phyloP scores from a whole-genome alignment of 35 echinoderm and acorn worm genomes.

The Apostichopus californicus region DNA sequence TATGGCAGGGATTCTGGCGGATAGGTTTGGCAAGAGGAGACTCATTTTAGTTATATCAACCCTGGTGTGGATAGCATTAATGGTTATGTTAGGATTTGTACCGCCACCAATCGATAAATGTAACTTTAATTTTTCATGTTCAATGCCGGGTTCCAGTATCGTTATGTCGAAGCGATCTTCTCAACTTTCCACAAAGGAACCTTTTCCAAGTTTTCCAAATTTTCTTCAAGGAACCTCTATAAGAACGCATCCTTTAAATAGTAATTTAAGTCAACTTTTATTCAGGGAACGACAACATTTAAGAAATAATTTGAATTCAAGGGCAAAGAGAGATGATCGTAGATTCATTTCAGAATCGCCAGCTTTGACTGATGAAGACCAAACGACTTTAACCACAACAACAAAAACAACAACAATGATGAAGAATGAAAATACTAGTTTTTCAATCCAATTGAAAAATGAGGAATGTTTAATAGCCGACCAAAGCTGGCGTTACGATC shows the following conservation, averaged over 20 bases:
- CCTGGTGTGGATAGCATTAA: slow-evolving; percentile 50
- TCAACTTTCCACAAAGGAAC: not conserved
- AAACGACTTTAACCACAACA: not conserved
- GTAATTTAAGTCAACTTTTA: not conserved
- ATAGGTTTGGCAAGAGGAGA: slow-evolving; percentile 55
- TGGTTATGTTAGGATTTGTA: slow-evolving; percentile 63
- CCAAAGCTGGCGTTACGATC: slow-evolving; percentile 70
- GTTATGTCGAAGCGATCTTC: not conserved
- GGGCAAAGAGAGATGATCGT: not conserved
- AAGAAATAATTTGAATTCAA: not conserved
- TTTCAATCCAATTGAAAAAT: not conserved
- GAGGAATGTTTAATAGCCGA: slow-evolving; percentile 44
- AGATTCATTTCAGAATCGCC: not conserved
- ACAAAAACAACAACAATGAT: not conserved
- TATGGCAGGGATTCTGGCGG: slow-evolving; percentile 56
- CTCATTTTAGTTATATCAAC: slow-evolving; percentile 50
- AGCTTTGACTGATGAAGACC: not conserved
- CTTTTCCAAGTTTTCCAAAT: too few species aligned
- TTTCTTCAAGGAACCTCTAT: not conserved
- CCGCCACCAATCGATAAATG: slow-evolving; percentile 31
- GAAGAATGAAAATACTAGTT: not conserved
- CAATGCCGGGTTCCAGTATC: not conserved
- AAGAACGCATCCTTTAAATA: not conserved
- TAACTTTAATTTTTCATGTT: not conserved
- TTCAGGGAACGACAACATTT: not conserved